A percentile compares a stretch with the other conserved stretches of the same genome.
Conservation (phyloP, 2,888 invertebrate genomes). For the Mesodorylaimus sp. region DNA sequence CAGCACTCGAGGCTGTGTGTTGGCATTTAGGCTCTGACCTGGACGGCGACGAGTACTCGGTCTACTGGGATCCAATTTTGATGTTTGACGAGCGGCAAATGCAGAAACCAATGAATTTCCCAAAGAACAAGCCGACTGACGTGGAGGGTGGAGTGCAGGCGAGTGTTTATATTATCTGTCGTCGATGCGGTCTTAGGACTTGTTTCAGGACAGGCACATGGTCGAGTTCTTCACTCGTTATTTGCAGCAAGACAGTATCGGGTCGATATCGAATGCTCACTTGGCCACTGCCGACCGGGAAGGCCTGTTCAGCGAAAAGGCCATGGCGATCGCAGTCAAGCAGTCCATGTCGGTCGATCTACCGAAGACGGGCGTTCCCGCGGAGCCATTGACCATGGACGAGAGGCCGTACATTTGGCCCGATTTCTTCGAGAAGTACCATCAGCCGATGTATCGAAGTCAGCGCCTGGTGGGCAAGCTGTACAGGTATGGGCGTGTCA, state of each 20-base stretch:
- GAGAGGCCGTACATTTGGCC: conserved; percentile 13
- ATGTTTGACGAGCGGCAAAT: conserved; percentile 24
- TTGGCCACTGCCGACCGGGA: conserved; percentile 23
- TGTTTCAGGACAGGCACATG: conserved; percentile 19
- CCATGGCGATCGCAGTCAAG: conserved; percentile 19
- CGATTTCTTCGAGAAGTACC: conserved; percentile 16
- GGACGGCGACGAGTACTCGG: conserved; percentile 34
- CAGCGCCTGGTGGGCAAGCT: conserved; percentile 15
- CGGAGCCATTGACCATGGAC: not conserved
- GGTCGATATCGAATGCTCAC: conserved; percentile 26
- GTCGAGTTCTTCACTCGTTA: conserved; percentile 29
- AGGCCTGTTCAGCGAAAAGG: conserved; percentile 20
- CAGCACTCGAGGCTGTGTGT: not conserved
- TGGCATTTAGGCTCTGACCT: conserved; percentile 29
- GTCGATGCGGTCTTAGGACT: not conserved
- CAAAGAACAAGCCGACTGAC: not conserved
- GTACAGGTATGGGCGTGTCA: conserved; percentile 10
- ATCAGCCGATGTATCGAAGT: conserved; percentile 15
- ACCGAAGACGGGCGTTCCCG: conserved; percentile 28
- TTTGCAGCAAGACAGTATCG: conserved; percentile 27
- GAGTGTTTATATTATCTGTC: not conserved
- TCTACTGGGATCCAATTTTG: conserved; percentile 30
- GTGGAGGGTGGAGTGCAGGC: not conserved
- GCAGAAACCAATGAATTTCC: conserved; percentile 19
- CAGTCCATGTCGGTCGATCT: conserved; percentile 27